These are phyloP conservation scores for Drosophila hamatofila DNA, from an alignment of 2,888 invertebrate species.

Conservation along the genomic window DNA sequence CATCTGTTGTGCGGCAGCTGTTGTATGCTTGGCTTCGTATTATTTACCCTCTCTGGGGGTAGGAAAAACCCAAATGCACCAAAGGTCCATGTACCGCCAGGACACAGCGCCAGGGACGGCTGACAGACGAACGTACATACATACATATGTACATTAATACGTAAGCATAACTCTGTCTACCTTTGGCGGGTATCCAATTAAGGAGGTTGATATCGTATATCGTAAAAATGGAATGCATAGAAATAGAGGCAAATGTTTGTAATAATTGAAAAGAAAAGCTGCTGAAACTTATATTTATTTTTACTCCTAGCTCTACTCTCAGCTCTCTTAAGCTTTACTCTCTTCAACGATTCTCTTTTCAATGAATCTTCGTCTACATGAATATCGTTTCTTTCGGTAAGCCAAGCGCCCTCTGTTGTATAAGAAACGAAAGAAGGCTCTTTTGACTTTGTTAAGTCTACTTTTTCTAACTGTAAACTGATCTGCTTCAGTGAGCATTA, in stretches of 20 bases:
- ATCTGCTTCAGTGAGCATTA: neutral
- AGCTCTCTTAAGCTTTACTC: neutral
- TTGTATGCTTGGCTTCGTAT: conserved; percentile 22
- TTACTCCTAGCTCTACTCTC: neutral
- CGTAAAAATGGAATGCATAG: neutral
- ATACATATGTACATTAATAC: neutral
- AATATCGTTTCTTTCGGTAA: neutral
- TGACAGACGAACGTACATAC: conserved; percentile 8
- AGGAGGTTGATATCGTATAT: conserved; percentile 8
- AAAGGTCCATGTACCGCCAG: conserved; percentile 15
- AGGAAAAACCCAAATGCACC: conserved; percentile 57
- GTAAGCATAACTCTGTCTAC: neutral
- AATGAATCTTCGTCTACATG: neutral
- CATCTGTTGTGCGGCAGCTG: conserved; percentile 56
- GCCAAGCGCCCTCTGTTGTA: neutral
- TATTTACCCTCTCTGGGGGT: conserved; percentile 46
- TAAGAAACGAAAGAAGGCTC: neutral
- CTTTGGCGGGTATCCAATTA: conserved; percentile 39
- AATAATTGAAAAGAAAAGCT: neutral
- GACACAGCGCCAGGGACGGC: conserved; percentile 15
- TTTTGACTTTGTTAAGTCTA: too few species aligned
- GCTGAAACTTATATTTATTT: too few species aligned
- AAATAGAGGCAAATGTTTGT: neutral
- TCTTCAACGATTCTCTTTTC: neutral
- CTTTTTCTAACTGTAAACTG: neutral